Evolutionary conservation across 2,113 vertebrate species (phyloP), one percentile per base, ranked within the genome.

Genomic region (Cyanoderma ruficeps): DNA sequence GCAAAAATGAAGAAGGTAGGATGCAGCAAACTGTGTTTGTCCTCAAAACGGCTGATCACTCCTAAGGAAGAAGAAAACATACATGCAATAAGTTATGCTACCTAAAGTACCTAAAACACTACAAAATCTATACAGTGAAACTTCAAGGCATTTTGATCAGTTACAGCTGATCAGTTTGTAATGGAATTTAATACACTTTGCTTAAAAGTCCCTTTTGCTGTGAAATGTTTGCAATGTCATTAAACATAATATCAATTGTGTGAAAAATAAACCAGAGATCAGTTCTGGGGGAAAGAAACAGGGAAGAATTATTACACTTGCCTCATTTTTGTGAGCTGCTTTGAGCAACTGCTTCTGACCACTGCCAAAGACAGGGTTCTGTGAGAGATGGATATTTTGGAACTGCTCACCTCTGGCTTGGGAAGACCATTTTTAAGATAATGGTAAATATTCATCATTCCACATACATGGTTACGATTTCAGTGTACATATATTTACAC

Each of bases 1-100:
- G 50, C 99, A 97, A 99, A 99, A 97, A 99, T 98, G 83, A 99
- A 99, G 70, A 99, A 95, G 0, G 98, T 99, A 18, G 99, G 99
- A 85, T 97, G 98, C 95, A 98, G 98, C 44, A 99, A 93, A 25
- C 50, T 96, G 65, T 97, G 98, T 14, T 89, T 74, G 23, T 98
- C 98, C 3, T 98, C 98, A 17, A 86, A 94, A 31, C 98, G 98
- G 10, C 27, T 95, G 65, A 99, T 63, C 33, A 99, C 98, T 67
- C 99, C 99, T 99, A 94, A 22, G 92, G 79, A 89, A 74, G 6
- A 60, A 89, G 21, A 15, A 77, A n/a, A 81, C 24, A 33, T 8
- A 15, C 8, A 30, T 20, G 31, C 33, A 86, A 5, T 22, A 15
- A 37, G 11, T 70, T 39, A 35, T 24, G 55, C 22, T 44, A 19